Evolutionary conservation across 2,888 invertebrate genomes (phyloP).

Genomic region (Cataglyphis livida): DNA sequence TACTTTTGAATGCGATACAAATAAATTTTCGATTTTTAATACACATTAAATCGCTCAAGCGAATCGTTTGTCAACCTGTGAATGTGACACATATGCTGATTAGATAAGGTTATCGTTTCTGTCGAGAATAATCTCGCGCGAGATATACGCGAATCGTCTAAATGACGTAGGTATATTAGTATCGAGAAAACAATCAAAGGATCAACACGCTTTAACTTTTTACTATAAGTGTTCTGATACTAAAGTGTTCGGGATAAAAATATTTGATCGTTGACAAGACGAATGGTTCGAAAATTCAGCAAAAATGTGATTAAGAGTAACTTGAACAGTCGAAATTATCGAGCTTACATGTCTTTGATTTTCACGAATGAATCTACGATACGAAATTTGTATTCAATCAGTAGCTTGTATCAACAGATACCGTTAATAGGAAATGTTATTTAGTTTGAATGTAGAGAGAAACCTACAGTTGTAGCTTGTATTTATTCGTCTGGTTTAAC

Average conservation of each 20-base stretch:
- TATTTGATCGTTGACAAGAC: not conserved
- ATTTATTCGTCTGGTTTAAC: not conserved
- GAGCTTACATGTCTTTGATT: not conserved
- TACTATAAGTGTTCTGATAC: not conserved
- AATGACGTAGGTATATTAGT: constrained; percentile 7
- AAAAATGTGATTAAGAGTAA: not conserved
- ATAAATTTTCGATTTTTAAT: not conserved
- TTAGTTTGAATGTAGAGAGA: not conserved
- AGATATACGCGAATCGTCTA: not conserved
- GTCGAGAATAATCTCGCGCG: constrained; percentile 12
- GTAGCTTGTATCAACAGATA: not conserved
- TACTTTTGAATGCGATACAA: not conserved
- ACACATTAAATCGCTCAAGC: constrained; percentile 20
- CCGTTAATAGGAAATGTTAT: not conserved
- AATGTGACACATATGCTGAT: constrained; percentile 18
- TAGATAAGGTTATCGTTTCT: constrained; percentile 43
- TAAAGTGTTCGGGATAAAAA: constrained; percentile 1
- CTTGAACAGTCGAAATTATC: not conserved
- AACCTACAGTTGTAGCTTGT: not conserved
- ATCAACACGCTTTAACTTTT: constrained; percentile 6
- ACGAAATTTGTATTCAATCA: not conserved
- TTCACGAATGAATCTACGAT: not conserved
- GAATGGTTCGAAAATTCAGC: not conserved
- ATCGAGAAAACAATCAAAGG: not conserved
- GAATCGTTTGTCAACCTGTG: constrained; percentile 19